Base-by-base conservation (phyloP, 2,888 invertebrate species). In the Galerucella calmariensis region DNA sequence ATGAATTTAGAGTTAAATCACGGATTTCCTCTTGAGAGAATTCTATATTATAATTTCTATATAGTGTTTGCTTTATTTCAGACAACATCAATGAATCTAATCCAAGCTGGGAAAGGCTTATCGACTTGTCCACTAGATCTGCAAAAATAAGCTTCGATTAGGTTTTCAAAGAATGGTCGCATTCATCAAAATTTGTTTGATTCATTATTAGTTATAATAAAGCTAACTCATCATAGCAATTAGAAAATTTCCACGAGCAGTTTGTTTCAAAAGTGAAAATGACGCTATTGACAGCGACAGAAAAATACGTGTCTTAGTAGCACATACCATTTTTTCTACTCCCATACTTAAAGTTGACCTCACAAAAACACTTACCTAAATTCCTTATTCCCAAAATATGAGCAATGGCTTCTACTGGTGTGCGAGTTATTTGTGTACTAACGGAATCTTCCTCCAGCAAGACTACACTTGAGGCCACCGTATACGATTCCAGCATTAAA, bases 1-100 rank as follows among this genome's bases (percentile, higher is more conserved):
- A 72, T 51, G 78, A 44, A 16, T 75, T 68, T 9, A 81, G 74
- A 3, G 80, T 81, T 16, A 80, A 46, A 14, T 79, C 75, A 41
- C 81, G 73, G 16, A 81, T 79, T 44, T 80, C 79, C 24, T 79
- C 79, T 6, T 72, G 68, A 27, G 20, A 70, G 6, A 79, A 69
- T 46, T 81, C 81, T 10, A 82, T 51, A 10, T 80, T 79, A 65
- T 72, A 77, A 62, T 79, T 80, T 72, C 82, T 77, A 62, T 78
- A 81, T 5, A 82, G 65, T 9, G 77, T 80, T 75, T 82, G 82
- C 59, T 82, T 81, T 14, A 81, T 81, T 78, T 82, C 82, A n/a
- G 80, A 77, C 41, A 72, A 58, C 80, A 82, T 81, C 6, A 81
- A 67, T 6, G 82, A 82, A 73, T 82, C 82, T 59, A 81, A 62